Conservation (phyloP, 1,140 invertebrate genomes). For the Drosophila eugracilis region DNA sequence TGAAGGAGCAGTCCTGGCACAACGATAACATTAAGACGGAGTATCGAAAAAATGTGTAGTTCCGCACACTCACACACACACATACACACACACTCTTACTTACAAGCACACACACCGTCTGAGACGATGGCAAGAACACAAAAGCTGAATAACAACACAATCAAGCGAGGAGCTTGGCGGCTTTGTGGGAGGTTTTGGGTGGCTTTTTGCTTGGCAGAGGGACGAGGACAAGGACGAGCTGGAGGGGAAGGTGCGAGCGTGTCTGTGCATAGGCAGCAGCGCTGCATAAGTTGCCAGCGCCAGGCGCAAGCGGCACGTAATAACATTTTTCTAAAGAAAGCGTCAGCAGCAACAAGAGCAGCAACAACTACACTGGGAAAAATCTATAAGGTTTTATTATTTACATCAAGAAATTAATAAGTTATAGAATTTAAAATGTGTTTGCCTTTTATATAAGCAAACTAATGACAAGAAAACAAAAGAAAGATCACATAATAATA, state of each 20-base stretch:
- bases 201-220: neutral
- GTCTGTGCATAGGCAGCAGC: constrained; percentile 72
- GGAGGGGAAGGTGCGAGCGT: constrained; percentile 41
- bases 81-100: constrained; percentile 20
- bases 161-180: constrained; percentile 65
- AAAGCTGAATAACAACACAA: constrained; percentile 83
- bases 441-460: no score
- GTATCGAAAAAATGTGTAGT: constrained; percentile 83
- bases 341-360: constrained; percentile 42
- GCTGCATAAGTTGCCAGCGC: constrained; percentile 75
- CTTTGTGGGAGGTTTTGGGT: neutral
- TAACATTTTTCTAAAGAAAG: constrained; percentile 82
- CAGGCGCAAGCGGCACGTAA: constrained; percentile 77
- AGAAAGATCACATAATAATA: no score
- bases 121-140: constrained; percentile 68
- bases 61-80: constrained; percentile 51
- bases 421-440: no score
- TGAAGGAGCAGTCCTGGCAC: constrained; percentile 69
- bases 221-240: neutral
- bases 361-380: constrained; percentile 25
- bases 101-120: constrained; percentile 25
- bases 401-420: no score
- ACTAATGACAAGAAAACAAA: no score
- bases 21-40: constrained; percentile 82
- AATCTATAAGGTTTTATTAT: neutral